Base-by-base conservation (phyloP, 2,888 invertebrate species). In the Lithosia quadra region DNA sequence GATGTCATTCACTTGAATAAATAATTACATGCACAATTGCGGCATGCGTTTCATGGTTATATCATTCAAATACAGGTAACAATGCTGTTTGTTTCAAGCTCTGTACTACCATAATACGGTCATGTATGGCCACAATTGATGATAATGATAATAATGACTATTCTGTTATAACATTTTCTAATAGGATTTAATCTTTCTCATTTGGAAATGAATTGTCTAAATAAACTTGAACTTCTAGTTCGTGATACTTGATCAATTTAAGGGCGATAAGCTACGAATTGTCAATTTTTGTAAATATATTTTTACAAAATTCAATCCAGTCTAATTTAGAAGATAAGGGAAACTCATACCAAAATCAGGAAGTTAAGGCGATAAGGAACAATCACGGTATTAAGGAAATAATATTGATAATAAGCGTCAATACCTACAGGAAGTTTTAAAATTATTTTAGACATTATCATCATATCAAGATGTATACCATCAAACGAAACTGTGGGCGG, bases 401-500 rank as follows among this genome's bases (percentile, higher is more conserved):
- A 49, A 11, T 33, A 33, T 11, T 39, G 36, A 18, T 39, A n/a
- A 34, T 39, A 9, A 60, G 9, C 5, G 24, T 39, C 1, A 39
- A 60, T 60, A n/a, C n/a, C n/a, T n/a, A 60, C 11, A 11, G 15
- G 28, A 49, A 13, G 49, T 33, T n/a, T 43, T 53, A 13, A 33
- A 33, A 33, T n/a, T 56, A 28, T 33, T 62, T 28, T n/a, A 10
- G 49, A 53, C 0, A 21, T n/a, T 15, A 62, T 53, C 33, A n/a
- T 33, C 18, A n/a, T 62, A 49, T n/a, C 28, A 62, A 53, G 24
- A 56, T 9, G 43, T 18, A 39, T 58, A 59, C 34, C 43, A 63
- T 33, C 61, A 57, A 36, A 66, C 28, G 58, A 65, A 68, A 73
- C 68, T 78, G 83, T 86, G 86, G 85, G 84, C 87, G 86, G 83